Base-by-base conservation (phyloP, 2,797 vertebrate genomes). In the Catostomus latipinnis region DNA sequence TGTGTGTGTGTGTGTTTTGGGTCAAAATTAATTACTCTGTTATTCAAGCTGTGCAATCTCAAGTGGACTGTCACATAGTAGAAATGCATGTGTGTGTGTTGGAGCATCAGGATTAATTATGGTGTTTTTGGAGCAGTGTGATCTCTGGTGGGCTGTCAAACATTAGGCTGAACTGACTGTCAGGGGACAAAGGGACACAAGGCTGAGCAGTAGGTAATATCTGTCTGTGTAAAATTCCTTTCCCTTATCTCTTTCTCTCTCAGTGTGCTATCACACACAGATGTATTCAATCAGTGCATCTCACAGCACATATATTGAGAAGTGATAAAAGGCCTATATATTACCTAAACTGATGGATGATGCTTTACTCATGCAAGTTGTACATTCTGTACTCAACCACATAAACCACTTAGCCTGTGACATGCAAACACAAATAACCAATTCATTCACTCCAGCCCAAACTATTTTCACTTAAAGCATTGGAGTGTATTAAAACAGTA, bases 1-100 rank as follows among this genome's bases (percentile, higher is more conserved):
- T 62, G 81, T 46, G 81, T 71, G 60, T 43, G 66, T 63, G 66
- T 63, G 53, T 69, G 53, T 71, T 81, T 83, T 79, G 76, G 75
- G 67, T 83, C 63, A 85, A 79, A 76, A 82, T 88, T 87, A 86
- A 86, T 87, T 87, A 86, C 61, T 68, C 60, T 80, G 81, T 83
- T 84, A 78, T 86, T 85, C 77, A 74, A 83, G 77, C 71, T 74
- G 69, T 83, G 80, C 74, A 82, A 71, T 81, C 83, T 83, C 81
- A 73, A 60, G 81, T 83, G 80, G 78, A 76, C 76, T 82, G 71
- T 76, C 74, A 81, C 62, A 56, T 56, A 73, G 66, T 71, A 72
- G 67, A 58, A 67, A 78, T 71, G 62, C 71, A 74, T 62, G 72
- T 69, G 68, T 78, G 75, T 22, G 22, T 82, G 81, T 58, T 60